Evolutionary conservation across 1,140 invertebrate genomes (phyloP).

Genomic region (Orussus abietinus): DNA sequence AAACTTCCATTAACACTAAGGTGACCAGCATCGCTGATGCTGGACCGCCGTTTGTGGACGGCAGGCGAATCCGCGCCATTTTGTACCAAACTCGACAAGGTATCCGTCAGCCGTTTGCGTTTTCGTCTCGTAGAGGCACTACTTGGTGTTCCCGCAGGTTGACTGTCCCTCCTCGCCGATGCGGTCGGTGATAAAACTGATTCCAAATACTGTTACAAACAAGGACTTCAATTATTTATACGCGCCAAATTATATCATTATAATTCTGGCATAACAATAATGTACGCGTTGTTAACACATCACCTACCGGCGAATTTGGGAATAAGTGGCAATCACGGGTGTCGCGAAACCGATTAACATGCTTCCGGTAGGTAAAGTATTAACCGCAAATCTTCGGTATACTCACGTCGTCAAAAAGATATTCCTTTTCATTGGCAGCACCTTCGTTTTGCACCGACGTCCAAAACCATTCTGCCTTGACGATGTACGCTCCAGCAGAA

Average conservation of each 20-base stretch:
- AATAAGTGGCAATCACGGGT: no score
- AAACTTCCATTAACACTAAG: conserved; percentile 83
- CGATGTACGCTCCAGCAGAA: conserved; percentile 62
- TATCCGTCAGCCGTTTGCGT: conserved; percentile 67
- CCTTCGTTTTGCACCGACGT: conserved; percentile 92
- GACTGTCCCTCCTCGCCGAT: conserved; percentile 41
- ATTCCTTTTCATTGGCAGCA: conserved; percentile 85
- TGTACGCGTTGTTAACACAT: no score
- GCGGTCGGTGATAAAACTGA: conserved; percentile 56
- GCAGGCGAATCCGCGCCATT: conserved; percentile 58
- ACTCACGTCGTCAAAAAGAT: conserved; percentile 75
- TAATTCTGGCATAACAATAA: no score
- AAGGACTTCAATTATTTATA: no score
- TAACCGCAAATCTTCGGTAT: no score
- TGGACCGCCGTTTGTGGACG: conserved; percentile 71
- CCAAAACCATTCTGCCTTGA: conserved; percentile 97
- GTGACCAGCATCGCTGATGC: conserved; percentile 75
- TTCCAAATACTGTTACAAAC: conserved; percentile 57
- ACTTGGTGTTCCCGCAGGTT: conserved; percentile 50
- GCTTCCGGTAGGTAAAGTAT: no score
- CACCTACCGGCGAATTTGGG: no score
- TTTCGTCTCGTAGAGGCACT: conserved; percentile 59
- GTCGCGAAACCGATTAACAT: no score
- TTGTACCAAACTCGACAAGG: conserved; percentile 55
- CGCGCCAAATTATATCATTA: no score